Conservation (phyloP, 2,888 invertebrate species). For the Eurytoma californica region DNA sequence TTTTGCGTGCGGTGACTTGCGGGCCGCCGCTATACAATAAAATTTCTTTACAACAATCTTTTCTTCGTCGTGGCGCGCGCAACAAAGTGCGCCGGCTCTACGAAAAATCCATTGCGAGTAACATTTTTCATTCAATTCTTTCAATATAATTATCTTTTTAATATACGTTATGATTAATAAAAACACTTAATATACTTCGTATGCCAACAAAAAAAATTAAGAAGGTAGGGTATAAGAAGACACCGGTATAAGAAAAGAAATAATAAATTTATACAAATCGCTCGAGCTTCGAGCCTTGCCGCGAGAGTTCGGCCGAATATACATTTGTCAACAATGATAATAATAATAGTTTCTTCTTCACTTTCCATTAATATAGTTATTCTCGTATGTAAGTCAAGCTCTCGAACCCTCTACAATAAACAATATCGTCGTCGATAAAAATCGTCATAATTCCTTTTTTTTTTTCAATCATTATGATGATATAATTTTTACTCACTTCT, state of each 20-base stretch:
- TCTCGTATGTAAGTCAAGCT: too few relatives aligned
- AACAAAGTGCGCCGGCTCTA: not conserved
- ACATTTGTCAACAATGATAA: conserved; percentile 56
- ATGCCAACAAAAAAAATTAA: conserved; percentile 42
- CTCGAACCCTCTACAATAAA: conserved; percentile 15
- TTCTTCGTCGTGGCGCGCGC: not conserved
- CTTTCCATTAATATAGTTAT: not conserved
- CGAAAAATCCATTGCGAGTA: conserved; percentile 10
- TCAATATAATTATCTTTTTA: conserved; percentile 9
- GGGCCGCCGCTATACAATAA: conserved; percentile 10
- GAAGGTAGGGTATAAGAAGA: conserved; percentile 28
- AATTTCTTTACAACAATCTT: not conserved
- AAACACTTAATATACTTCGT: conserved; percentile 46
- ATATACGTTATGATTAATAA: conserved; percentile 42
- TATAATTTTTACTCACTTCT: not conserved
- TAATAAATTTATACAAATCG: conserved; percentile 53
- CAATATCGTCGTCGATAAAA: conserved; percentile 46
- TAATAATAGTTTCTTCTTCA: conserved; percentile 27
- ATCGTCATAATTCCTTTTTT: conserved; percentile 7
- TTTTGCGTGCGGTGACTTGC: not conserved
- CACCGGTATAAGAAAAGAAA: conserved; percentile 31
- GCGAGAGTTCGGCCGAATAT: conserved; percentile 41
- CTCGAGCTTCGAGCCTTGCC: conserved; percentile 39
- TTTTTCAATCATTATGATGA: too few relatives aligned
- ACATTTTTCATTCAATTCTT: conserved; percentile 15